Conservation (phyloP, 2,113 vertebrate genomes). For the Aleadryas rufinucha region DNA sequence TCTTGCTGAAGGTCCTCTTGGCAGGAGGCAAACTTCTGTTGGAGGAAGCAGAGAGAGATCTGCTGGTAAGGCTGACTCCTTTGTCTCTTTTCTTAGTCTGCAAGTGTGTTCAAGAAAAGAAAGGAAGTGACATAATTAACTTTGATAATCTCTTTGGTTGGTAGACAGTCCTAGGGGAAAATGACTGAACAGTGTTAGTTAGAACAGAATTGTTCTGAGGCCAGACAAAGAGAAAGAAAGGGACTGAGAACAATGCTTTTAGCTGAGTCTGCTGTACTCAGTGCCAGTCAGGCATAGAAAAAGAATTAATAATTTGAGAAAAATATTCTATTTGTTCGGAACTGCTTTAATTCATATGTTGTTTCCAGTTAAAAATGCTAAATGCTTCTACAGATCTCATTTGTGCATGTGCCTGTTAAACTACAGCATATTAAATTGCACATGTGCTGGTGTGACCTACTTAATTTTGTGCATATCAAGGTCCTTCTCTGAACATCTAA, state of each 20-base stretch:
- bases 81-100: background rate
- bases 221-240: background rate
- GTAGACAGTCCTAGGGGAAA: background rate
- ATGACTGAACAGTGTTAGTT: background rate
- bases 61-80: background rate
- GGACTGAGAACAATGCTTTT: background rate
- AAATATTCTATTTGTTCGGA: background rate
- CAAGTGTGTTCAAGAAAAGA: background rate
- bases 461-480: background rate
- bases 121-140: slow-evolving; percentile 44
- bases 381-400: fast-evolving
- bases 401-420: background rate
- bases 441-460: background rate
- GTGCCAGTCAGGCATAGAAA: background rate
- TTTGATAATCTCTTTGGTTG: slow-evolving; percentile 5
- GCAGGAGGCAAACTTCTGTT: background rate
- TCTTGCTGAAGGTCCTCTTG: background rate
- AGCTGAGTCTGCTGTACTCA: background rate
- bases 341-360: background rate
- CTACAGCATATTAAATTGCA: background rate
- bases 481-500: background rate
- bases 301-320: background rate
- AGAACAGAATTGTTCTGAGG: background rate
- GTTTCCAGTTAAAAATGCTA: background rate
- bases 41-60: background rate